Percentiles rank a stretch among this genome's conserved stretches.
These are phyloP conservation scores for Gnathonemus echidnorhynchus DNA, from an alignment of 2,113 vertebrate species.

Conservation along the genomic window DNA sequence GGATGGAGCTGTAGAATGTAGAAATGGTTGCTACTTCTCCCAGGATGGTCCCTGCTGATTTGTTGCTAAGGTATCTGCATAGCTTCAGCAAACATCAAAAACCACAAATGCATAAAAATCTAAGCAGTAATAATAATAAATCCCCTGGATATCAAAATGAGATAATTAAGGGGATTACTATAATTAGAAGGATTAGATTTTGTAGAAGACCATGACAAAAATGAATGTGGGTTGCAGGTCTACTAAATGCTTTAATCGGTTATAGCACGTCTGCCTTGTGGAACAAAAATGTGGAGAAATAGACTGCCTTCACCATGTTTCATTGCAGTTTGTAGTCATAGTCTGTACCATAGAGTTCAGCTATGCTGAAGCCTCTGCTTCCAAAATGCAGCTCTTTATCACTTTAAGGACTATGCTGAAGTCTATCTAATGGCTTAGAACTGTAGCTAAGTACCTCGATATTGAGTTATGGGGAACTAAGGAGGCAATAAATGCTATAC, in stretches of 20 bases:
- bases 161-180: background rate
- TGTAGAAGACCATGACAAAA: background rate
- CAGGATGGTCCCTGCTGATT: background rate
- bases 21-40: background rate
- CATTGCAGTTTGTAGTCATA: background rate
- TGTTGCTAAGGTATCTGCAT: background rate
- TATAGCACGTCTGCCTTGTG: background rate
- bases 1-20: background rate
- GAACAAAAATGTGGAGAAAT: background rate
- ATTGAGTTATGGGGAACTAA: background rate
- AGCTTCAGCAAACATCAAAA: background rate
- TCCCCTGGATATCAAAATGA: background rate
- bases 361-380: background rate
- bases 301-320: background rate
- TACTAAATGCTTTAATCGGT: background rate
- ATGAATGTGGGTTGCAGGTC: background rate
- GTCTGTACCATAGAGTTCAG: background rate
- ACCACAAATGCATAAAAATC: background rate
- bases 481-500: background rate
- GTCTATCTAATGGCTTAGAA: background rate
- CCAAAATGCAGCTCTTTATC: constrained; percentile 4
- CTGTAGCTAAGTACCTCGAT: background rate
- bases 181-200: background rate
- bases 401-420: background rate
- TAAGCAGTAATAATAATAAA: background rate